Conservation (phyloP, 2,113 vertebrate species). For the Crotalus tigris region DNA sequence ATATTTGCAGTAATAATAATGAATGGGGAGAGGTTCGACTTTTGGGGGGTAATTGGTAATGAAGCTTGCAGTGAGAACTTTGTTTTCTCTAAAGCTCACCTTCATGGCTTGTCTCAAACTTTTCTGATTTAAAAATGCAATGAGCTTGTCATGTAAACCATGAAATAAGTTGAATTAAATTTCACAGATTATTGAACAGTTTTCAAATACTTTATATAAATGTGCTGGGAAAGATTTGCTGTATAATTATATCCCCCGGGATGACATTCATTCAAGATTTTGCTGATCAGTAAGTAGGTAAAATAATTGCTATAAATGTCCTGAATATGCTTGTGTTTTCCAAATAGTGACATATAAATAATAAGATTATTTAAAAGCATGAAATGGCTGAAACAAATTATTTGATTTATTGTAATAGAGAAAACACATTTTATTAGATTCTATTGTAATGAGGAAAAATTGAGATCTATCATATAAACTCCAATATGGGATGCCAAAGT, state of each 20-base stretch:
- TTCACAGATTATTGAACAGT: slow-evolving; percentile 43
- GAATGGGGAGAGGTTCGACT: neutral
- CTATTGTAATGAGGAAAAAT: slow-evolving; percentile 25
- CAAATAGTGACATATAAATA: slow-evolving; percentile 39
- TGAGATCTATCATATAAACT: slow-evolving; percentile 27
- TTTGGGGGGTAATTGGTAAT: neutral
- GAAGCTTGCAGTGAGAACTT: slow-evolving; percentile 20
- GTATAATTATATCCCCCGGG: slow-evolving; percentile 28
- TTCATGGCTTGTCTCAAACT: slow-evolving; percentile 39
- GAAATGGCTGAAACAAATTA: slow-evolving; percentile 36
- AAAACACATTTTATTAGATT: slow-evolving; percentile 33
- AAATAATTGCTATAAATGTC: slow-evolving; percentile 40
- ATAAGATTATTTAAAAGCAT: slow-evolving; percentile 31
- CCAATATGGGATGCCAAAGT: slow-evolving; percentile 23
- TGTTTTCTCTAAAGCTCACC: slow-evolving; percentile 40
- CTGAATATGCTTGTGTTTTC: slow-evolving; percentile 28
- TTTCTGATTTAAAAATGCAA: slow-evolving; percentile 29
- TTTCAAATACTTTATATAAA: slow-evolving; percentile 46
- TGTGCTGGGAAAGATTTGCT: slow-evolving; percentile 32
- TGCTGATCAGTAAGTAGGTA: slow-evolving; percentile 28
- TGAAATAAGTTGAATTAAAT: slow-evolving; percentile 36
- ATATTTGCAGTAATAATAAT: neutral
- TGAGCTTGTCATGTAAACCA: slow-evolving; percentile 1
- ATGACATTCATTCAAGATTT: slow-evolving; percentile 20
- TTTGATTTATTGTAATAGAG: slow-evolving; percentile 32